Evolutionary conservation across 2,888 invertebrate genomes (phyloP), one percentile per base, ranked within the genome.

Genomic region (Acronicta leporina): DNA sequence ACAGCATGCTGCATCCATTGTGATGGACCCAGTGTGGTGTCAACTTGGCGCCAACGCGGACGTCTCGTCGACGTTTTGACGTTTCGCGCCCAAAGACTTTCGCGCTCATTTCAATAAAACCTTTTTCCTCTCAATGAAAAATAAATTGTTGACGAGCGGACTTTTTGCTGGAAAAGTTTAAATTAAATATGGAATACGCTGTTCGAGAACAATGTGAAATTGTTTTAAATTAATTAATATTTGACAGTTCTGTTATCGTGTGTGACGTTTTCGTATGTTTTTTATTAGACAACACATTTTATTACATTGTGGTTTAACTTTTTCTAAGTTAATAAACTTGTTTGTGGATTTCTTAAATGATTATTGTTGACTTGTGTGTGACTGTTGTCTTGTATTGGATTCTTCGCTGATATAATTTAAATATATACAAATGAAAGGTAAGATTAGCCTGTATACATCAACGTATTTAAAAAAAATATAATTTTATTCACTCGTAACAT

Each of bases 51-150:
- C 73, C 73, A 63, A 51, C 69, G 47, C 80, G 82, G 81, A 82
- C 86, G 86, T 80, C 64, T 68, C 69, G 76, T 68, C 81, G 77
- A 74, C 77, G 75, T 75, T 81, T 82, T 75, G 73, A 74, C 75
- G 71, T 72, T 74, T 75, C 61, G 63, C 79, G 76, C 73, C 78
- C 71, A 68, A 73, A 70, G 49, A 48, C 54, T 68, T 71, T 80
- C 79, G 76, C 70, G 78, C 61, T 38, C 58, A 53, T 49, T 59
- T 56, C 54, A 52, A 69, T 47, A 46, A 45, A 72, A 70, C 59
- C 56, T 53, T 51, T 60, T 48, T 47, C 16, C 54, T 57, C 47
- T 20, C 46, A 57, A 49, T 71, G 50, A 61, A 57, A 61, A 56
- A 8, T 50, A 71, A 63, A 52, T 47, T 47, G 55, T 61, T 58